phyloP scores from a whole-genome alignment of 2,888 invertebrate genomes.

The Himalopsyche japonica region DNA sequence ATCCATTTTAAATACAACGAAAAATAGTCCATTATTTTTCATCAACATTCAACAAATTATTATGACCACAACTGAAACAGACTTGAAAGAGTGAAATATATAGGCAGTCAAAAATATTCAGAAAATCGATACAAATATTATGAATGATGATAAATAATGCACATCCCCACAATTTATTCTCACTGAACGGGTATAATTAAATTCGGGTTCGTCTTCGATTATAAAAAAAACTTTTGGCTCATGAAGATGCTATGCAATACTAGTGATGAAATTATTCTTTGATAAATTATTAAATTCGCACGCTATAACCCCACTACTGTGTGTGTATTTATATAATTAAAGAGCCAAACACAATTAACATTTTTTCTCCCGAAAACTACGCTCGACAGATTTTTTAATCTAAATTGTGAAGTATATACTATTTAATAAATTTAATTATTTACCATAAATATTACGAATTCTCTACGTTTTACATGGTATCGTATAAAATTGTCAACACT shows the following conservation, averaged over 20 bases:
- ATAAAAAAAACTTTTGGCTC: too few relatives aligned
- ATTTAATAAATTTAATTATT: conserved; percentile 10
- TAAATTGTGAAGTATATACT: conserved; percentile 2
- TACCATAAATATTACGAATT: background rate
- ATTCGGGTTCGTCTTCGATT: too few relatives aligned
- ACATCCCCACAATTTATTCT: too few relatives aligned
- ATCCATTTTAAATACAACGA: background rate
- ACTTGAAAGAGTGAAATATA: background rate
- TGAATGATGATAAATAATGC: too few relatives aligned
- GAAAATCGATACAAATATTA: too few relatives aligned
- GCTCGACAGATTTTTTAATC: background rate
- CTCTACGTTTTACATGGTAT: conserved; percentile 13
- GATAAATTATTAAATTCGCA: background rate
- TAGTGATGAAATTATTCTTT: too few relatives aligned
- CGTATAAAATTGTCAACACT: conserved; percentile 22
- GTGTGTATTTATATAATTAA: background rate
- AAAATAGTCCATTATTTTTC: background rate
- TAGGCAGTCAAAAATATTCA: background rate
- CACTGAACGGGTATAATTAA: too few relatives aligned
- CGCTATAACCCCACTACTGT: background rate
- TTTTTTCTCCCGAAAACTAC: background rate
- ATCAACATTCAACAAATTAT: background rate
- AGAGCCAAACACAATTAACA: background rate
- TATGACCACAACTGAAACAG: background rate
- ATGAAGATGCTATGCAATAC: too few relatives aligned